Evolutionary conservation across 2,888 invertebrate species (phyloP), one percentile per base, ranked within the genome.

Genomic region (Mythimna albipuncta): DNA sequence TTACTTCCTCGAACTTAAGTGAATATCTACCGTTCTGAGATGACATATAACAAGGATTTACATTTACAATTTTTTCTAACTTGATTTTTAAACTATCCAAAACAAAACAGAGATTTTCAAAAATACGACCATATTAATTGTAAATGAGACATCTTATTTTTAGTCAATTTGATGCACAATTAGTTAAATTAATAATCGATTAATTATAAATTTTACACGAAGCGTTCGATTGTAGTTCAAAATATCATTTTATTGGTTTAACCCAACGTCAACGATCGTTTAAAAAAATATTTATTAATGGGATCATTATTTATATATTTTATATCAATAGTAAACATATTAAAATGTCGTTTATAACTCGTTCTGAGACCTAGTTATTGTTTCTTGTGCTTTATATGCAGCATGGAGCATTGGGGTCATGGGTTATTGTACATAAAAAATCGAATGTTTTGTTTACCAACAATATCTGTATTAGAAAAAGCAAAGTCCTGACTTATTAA

Each of bases 301-400:
- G 4, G 38, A 55, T 66, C 19, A 66, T n/a, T 54, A 32, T 3
- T 21, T 41, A 26, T 62, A 71, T 55, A n/a, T n/a, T n/a, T n/a
- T n/a, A 70, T 13, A 16, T 32, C 7, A 41, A 32, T 35, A n/a
- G 10, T 35, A 57, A 41, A 50, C 9, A 38, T 16, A 47, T 50
- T 58, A 58, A 68, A 32, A 59, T n/a, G 11, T 38, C 63, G 11
- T 32, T 63, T 19, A 10, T 2, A 72, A 47, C 32, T 54, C 44
- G 59, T 73, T 73, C 10, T 26, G 26, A 55, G 13, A 55, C 59
- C 72, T 35, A 65, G n/a, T 55, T 55, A 19, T 41, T 2, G 9
- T 65, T 21, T 35, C 16, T 65, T 66, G 26, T 52, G 16, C 3
- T 4, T 54, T 26, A 11, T 11, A 11, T 11, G 21, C 3, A 21